Conservation (phyloP, 2,113 vertebrate species). For the Lepus americanus region DNA sequence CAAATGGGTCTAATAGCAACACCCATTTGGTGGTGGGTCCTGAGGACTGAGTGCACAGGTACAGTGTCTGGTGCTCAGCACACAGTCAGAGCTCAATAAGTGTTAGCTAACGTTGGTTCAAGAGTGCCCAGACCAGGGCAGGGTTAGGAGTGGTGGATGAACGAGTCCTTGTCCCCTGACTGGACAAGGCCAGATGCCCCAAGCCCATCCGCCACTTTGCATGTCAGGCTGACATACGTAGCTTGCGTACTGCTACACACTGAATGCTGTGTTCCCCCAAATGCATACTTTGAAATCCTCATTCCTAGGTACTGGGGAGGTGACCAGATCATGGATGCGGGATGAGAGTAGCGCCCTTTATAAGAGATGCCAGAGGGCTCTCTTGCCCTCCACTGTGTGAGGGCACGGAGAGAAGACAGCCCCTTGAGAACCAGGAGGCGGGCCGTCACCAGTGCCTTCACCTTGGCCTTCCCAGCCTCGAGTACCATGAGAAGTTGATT, state of each 20-base stretch:
- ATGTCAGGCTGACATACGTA: not conserved
- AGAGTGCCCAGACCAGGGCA: not conserved
- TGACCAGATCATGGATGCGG: no score
- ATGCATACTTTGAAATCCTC: not conserved
- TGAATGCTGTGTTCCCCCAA: not conserved
- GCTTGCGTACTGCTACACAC: not conserved
- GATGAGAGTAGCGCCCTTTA: not conserved
- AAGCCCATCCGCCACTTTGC: not conserved
- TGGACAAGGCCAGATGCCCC: not conserved
- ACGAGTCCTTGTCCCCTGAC: fast-evolving
- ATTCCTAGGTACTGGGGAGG: not conserved
- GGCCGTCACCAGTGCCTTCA: not conserved
- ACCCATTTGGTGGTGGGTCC: not conserved
- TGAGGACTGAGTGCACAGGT: not conserved
- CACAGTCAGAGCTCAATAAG: not conserved
- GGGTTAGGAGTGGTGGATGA: not conserved
- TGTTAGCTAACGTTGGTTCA: not conserved
- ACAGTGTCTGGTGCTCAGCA: fast-evolving
- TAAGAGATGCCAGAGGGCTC: not conserved
- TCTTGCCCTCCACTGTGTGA: not conserved
- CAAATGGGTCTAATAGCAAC: not conserved
- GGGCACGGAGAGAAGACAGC: not conserved
- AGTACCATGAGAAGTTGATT: not conserved
- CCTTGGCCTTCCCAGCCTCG: not conserved
- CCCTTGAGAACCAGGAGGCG: not conserved